These are phyloP conservation scores for Tipula helvola DNA, from an alignment of 2,888 invertebrate species.

Conservation along the genomic window DNA sequence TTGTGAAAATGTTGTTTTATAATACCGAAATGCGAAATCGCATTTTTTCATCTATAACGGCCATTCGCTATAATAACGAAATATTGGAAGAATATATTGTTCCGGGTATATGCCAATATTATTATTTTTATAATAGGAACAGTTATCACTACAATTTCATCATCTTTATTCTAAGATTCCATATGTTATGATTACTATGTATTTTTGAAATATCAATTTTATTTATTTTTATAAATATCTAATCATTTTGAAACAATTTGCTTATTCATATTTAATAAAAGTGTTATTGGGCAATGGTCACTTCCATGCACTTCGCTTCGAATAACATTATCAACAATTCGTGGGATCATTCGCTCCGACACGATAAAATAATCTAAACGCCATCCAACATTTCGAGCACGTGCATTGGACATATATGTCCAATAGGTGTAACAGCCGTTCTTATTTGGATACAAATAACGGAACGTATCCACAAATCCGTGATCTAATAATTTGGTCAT, in stretches of 20 bases:
- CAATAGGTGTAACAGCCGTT: constrained; percentile 84
- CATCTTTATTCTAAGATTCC: too few species aligned
- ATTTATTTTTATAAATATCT: background rate
- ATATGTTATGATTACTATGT: too few species aligned
- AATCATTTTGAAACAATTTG: background rate
- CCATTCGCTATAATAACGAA: too few species aligned
- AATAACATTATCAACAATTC: constrained; percentile 76
- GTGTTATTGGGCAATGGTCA: constrained; percentile 89
- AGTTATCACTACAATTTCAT: too few species aligned
- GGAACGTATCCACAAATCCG: constrained; percentile 81
- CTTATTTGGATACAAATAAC: constrained; percentile 73
- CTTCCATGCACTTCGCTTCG: constrained; percentile 75
- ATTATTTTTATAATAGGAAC: too few species aligned
- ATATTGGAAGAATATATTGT: too few species aligned
- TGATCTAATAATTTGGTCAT: constrained; percentile 70
- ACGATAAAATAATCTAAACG: constrained; percentile 91
- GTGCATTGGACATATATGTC: constrained; percentile 81
- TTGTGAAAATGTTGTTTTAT: too few species aligned
- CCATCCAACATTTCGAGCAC: constrained; percentile 92
- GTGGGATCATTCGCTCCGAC: constrained; percentile 62
- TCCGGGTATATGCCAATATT: too few species aligned
- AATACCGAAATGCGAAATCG: too few species aligned
- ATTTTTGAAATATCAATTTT: background rate
- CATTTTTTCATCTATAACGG: too few species aligned
- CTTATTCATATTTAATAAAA: constrained; percentile 46